phyloP scores from a whole-genome alignment of 1,140 invertebrate genomes.

The Hylyphantes graminicola region DNA sequence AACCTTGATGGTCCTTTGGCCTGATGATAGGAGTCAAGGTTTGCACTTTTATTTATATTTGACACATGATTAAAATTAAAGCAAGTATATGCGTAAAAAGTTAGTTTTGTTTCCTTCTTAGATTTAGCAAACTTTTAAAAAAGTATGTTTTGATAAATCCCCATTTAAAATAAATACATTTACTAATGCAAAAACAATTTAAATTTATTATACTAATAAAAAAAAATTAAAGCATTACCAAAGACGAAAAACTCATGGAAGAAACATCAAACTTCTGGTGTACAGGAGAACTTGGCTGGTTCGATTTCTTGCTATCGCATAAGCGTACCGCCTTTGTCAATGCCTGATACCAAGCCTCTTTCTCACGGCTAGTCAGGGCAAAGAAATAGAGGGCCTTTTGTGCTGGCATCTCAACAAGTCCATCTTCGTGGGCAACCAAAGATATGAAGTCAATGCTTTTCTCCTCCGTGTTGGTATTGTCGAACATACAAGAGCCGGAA shows the following conservation, averaged over 20 bases:
- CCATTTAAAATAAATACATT: too few relatives aligned
- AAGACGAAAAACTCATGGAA: conserved; percentile 13
- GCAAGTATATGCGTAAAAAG: too few relatives aligned
- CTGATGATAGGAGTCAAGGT: too few relatives aligned
- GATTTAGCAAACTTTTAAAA: too few relatives aligned
- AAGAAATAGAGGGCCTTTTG: conserved; percentile 76
- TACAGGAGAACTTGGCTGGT: conserved; percentile 58
- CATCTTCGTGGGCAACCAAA: conserved; percentile 24
- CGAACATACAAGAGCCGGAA: background rate
- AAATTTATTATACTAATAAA: background rate
- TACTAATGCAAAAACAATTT: too few relatives aligned
- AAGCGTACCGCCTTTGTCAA: conserved; percentile 66
- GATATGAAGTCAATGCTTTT: conserved; percentile 12
- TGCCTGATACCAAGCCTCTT: conserved; percentile 85
- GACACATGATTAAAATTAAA: too few relatives aligned
- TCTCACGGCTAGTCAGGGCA: conserved; percentile 83
- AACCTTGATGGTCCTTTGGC: too few relatives aligned
- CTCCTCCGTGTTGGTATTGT: background rate
- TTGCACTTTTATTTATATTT: too few relatives aligned
- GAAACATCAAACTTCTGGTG: conserved; percentile 54
- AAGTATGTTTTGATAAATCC: too few relatives aligned
- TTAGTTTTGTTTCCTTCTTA: too few relatives aligned
- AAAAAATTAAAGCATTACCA: conserved; percentile 15
- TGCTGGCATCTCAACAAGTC: conserved; percentile 61
- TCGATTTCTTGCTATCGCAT: background rate